Conservation (phyloP, 2,113 vertebrate genomes). For the Campylomormyrus numenius region DNA sequence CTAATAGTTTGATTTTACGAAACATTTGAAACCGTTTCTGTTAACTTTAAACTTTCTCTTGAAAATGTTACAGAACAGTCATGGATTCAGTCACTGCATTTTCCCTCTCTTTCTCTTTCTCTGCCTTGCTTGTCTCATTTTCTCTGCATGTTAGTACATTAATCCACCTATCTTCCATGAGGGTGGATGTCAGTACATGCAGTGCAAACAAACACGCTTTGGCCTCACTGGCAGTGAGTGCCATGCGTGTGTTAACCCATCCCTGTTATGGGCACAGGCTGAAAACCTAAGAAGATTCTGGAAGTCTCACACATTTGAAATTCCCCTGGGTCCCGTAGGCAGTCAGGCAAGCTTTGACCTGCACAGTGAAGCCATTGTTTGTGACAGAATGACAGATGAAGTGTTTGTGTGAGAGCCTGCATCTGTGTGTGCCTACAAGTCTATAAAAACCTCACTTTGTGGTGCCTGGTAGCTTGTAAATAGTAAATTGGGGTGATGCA, state of each 20-base stretch:
- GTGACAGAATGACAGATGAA: background rate
- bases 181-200: background rate
- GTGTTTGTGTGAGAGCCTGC: background rate
- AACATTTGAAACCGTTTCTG: background rate
- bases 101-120: background rate
- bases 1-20: background rate
- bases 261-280: conserved; percentile 54
- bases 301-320: conserved; percentile 53
- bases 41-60: background rate
- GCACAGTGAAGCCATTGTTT: conserved; percentile 27
- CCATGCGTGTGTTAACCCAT: conserved; percentile 1
- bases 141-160: background rate
- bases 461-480: background rate
- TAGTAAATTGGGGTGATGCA: background rate
- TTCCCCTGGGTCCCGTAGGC: conserved; percentile 90
- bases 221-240: background rate
- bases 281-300: conserved; percentile 80
- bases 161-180: background rate
- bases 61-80: background rate
- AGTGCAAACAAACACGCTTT: background rate
- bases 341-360: conserved; percentile 96
- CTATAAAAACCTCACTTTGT: background rate
- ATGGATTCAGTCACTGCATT: background rate
- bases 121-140: background rate
- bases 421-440: background rate